phyloP scores from a whole-genome alignment of 2,888 invertebrate species.

The Drosophila barbarae region DNA sequence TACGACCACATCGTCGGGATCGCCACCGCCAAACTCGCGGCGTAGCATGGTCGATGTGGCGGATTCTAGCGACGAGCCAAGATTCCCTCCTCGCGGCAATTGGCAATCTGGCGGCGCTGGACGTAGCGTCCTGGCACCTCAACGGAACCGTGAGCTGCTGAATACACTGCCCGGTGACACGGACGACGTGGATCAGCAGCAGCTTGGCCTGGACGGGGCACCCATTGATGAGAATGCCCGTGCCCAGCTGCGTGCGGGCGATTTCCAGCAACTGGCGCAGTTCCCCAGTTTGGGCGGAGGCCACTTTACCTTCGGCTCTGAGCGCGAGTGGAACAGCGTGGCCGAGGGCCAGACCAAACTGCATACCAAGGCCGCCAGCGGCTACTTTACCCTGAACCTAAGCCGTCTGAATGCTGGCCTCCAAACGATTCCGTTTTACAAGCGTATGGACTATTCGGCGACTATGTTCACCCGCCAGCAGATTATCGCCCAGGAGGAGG shows the following conservation, averaged over 20 bases:
- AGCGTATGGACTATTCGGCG: slow-evolving; percentile 78
- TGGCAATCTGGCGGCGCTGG: slow-evolving; percentile 41
- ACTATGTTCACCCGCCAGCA: slow-evolving; percentile 79
- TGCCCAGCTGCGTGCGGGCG: slow-evolving; percentile 76
- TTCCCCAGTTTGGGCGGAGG: slow-evolving; percentile 76
- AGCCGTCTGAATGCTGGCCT: slow-evolving; percentile 78
- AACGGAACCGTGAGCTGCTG: slow-evolving; percentile 54
- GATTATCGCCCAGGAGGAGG: slow-evolving; percentile 69
- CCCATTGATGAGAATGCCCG: slow-evolving; percentile 67
- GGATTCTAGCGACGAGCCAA: slow-evolving; percentile 77
- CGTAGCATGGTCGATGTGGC: slow-evolving; percentile 77
- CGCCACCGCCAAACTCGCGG: slow-evolving; percentile 61
- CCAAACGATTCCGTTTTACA: slow-evolving; percentile 80
- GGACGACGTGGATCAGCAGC: slow-evolving; percentile 42
- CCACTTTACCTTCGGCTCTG: slow-evolving; percentile 80
- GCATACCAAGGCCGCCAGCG: slow-evolving; percentile 72
- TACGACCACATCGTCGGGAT: slow-evolving; percentile 69
- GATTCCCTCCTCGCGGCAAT: slow-evolving; percentile 68
- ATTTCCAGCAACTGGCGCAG: slow-evolving; percentile 78
- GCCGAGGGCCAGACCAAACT: slow-evolving; percentile 69
- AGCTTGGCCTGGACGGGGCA: slow-evolving; percentile 52
- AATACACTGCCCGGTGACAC: slow-evolving; percentile 48
- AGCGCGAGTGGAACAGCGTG: slow-evolving; percentile 79
- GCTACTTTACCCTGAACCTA: slow-evolving; percentile 80
- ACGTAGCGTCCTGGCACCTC: slow-evolving; percentile 47